Base-by-base conservation (phyloP, 2,113 vertebrate genomes). In the Rhizomys pruinosus region DNA sequence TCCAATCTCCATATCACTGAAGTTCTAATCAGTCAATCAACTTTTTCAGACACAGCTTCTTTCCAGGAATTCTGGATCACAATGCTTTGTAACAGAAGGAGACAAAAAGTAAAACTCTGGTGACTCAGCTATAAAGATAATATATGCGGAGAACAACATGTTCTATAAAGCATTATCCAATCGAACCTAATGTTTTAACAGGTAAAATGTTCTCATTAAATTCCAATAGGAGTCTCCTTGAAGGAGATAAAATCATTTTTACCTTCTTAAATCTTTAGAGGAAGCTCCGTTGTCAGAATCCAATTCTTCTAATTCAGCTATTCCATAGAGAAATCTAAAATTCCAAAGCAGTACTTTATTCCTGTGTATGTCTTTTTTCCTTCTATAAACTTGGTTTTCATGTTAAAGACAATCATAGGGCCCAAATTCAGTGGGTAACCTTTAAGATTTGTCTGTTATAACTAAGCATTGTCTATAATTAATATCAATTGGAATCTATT, bases 401-500 rank as follows among this genome's bases (percentile, higher is more conserved):
- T 15, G 39, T 91, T 77, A 61, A 96, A 96, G 80, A 93, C 80
- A 97, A 96, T 42, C 94, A 61, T 61, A 78, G 91, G 95, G 61
- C 76, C 47, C 87, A 97, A 98, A 97, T 78, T 76, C 63, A 92
- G 87, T 97, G 55, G 66, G 81, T 97, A 94, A 57, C 12, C 93
- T 97, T 97, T 97, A 98, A 97, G 93, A 98, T 95, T 93, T 82
- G 77, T 97, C 95, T 89, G 85, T 94, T 97, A 94, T 93, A 96
- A 96, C 97, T 97, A 97, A 97, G 84, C 34, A 93, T 97, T 97
- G 90, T 81, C 96, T 96, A 94, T 97, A 98, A 98, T 98, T 98
- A 97, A 96, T 97, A 98, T 97, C 79, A 98, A 97, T 97, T 98
- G 98, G 95, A 95, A 97, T 97, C 95, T 97, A 98, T 98, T 98